Base-by-base conservation (phyloP, 2,888 invertebrate genomes). In the Bibio marci region DNA sequence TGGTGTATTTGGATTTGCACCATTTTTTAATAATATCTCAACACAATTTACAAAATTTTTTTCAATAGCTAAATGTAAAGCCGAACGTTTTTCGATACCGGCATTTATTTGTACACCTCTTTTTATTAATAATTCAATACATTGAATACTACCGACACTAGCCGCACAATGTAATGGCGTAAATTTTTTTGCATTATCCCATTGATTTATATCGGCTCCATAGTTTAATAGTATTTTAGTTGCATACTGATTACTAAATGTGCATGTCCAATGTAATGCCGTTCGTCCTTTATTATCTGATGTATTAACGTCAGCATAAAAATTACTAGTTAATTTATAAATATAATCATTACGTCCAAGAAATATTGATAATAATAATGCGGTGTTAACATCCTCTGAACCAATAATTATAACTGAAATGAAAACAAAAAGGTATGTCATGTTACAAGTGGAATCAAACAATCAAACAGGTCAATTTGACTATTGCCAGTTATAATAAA, bases 21-120 rank as follows among this genome's bases (percentile, higher is more conserved):
- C 83, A 45, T 76, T 73, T 47, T 76, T 71, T 38, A 88, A 57
- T 45, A 91, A 64, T 46, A 71, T 69, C 51, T 71, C 69, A 3
- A 81, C 81, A 49, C 85, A 85, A 45, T 80, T 77, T 40, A 70
- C 64, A 11, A 77, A 74, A 51, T 78, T 71, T 51, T 78, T 81
- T 47, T 81, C 70, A 38, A 86, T 83, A 1, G 90, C 90, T 55
- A 80, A 85, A 56, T 87, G 85, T 44, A 91, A 61, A 1, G 90
- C 80, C 30, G 82, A 83, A 45, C 73, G 71, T 39, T 72, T 71
- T 39, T 62, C 66, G 36, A 73, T 62, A 12, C 82, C 82, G 7
- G 80, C 78, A 50, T 82, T 77, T n/a, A 82, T 73, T 49, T 81
- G 76, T n/a, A 85, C 85, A 2, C 80, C 80, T 41, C 73, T 67